Conservation (phyloP, 2,888 invertebrate species). For the Corythucha ciliata region DNA sequence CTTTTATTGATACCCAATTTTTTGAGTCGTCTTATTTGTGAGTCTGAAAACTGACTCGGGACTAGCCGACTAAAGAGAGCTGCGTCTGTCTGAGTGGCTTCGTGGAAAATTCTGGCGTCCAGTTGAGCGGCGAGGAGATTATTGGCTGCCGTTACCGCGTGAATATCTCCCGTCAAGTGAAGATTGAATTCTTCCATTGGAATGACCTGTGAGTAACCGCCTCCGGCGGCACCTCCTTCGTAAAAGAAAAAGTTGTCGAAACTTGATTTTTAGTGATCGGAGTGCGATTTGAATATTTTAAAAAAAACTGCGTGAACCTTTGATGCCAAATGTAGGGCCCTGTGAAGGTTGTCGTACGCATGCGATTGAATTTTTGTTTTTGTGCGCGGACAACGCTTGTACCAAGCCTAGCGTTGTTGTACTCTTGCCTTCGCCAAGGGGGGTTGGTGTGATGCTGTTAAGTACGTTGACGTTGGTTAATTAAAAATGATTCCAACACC, state of each 20-base stretch:
- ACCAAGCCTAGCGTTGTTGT: conserved; percentile 88
- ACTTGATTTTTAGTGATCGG: not conserved
- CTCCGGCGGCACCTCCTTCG: conserved; percentile 89
- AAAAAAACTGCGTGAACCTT: conserved; percentile 47
- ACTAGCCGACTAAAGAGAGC: conserved; percentile 82
- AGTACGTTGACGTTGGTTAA: not conserved
- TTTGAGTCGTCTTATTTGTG: conserved; percentile 66
- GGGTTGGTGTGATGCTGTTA: conserved; percentile 88
- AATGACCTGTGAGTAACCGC: conserved; percentile 93
- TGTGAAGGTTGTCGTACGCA: conserved; percentile 96
- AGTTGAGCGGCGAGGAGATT: conserved; percentile 96
- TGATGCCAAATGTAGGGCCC: conserved; percentile 98
- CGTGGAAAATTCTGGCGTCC: conserved; percentile 95
- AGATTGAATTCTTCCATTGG: conserved; percentile 99
- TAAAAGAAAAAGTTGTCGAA: not conserved
- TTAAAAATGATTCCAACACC: conserved; percentile 7
- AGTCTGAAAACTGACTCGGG: conserved; percentile 70
- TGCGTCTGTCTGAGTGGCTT: conserved; percentile 79
- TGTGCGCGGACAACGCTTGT: conserved; percentile 83
- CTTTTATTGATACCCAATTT: conserved; percentile 74
- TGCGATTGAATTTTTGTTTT: conserved; percentile 77
- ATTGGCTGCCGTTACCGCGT: conserved; percentile 96
- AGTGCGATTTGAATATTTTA: no score
- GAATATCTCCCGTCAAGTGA: conserved; percentile 95
- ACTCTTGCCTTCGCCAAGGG: conserved; percentile 97